Evolutionary conservation across 2,888 invertebrate species (phyloP).

Genomic region (Megastigmus dorsalis): DNA sequence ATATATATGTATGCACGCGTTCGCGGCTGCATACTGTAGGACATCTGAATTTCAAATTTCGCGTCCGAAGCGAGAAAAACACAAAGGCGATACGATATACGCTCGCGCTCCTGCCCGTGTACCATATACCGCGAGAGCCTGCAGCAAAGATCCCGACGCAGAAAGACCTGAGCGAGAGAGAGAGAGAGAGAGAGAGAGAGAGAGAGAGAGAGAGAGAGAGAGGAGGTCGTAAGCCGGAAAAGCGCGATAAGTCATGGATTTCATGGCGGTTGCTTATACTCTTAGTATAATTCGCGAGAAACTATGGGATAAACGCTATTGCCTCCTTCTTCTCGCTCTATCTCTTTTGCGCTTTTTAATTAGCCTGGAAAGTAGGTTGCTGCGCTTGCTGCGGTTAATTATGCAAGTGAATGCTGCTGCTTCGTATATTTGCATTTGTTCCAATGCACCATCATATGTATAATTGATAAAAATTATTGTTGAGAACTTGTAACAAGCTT

Average conservation of each 20-base stretch:
- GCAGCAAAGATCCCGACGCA: too few species aligned
- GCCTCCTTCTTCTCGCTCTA: background rate
- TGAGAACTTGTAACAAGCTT: too few species aligned
- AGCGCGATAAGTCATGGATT: conserved; percentile 12
- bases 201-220: background rate
- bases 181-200: background rate
- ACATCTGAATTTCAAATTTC: conserved; percentile 49
- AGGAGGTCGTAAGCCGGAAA: background rate
- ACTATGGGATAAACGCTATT: background rate
- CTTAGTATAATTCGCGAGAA: background rate
- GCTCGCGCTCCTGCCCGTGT: too few species aligned
- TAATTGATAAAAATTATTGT: too few species aligned
- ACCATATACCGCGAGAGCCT: too few species aligned
- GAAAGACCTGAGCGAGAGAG: background rate
- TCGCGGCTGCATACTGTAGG: background rate
- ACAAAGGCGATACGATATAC: background rate
- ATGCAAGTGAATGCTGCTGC: too few species aligned
- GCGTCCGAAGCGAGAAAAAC: conserved; percentile 16
- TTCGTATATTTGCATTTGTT: too few species aligned
- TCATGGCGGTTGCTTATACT: background rate
- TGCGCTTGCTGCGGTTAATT: too few species aligned
- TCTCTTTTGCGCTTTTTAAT: too few species aligned
- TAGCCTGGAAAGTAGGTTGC: too few species aligned
- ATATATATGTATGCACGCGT: conserved; percentile 40
- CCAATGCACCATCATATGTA: too few species aligned